These are phyloP conservation scores for Rhopalosiphum nymphaeae DNA, from an alignment of 2,888 invertebrate species.

Conservation along the genomic window DNA sequence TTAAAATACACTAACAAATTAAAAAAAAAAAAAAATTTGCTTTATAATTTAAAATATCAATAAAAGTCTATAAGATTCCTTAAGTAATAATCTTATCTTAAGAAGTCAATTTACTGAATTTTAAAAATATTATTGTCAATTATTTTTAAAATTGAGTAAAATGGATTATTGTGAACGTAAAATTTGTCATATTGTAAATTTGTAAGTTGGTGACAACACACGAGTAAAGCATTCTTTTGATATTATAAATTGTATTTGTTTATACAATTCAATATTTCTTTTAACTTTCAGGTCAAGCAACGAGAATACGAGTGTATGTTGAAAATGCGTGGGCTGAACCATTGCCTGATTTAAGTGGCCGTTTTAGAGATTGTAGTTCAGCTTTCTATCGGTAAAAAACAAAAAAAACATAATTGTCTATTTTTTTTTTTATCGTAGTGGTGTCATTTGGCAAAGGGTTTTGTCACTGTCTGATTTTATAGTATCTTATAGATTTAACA, in stretches of 20 bases:
- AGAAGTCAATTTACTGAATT: not conserved
- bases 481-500: no score
- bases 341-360: conserved; percentile 79
- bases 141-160: not conserved
- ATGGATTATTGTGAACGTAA: not conserved
- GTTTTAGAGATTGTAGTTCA: conserved; percentile 81
- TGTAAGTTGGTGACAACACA: not conserved
- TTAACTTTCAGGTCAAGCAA: not conserved
- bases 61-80: not conserved
- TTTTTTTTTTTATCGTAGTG: no score
- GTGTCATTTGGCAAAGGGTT: no score
- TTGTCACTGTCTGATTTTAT: no score
- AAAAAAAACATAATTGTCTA: not conserved
- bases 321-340: conserved; percentile 70
- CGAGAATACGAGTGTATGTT: conserved; percentile 28
- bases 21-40: not conserved
- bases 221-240: not conserved
- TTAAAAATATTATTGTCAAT: no score
- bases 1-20: not conserved
- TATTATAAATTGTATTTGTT: not conserved
- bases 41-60: not conserved
- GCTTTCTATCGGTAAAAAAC: conserved; percentile 79
- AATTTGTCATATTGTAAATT: not conserved
- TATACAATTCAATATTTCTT: not conserved
- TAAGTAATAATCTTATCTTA: not conserved